Evolutionary conservation across 2,797 vertebrate genomes (phyloP), one percentile per base, ranked within the genome.

Genomic region (Syngnathus rostellatus): DNA sequence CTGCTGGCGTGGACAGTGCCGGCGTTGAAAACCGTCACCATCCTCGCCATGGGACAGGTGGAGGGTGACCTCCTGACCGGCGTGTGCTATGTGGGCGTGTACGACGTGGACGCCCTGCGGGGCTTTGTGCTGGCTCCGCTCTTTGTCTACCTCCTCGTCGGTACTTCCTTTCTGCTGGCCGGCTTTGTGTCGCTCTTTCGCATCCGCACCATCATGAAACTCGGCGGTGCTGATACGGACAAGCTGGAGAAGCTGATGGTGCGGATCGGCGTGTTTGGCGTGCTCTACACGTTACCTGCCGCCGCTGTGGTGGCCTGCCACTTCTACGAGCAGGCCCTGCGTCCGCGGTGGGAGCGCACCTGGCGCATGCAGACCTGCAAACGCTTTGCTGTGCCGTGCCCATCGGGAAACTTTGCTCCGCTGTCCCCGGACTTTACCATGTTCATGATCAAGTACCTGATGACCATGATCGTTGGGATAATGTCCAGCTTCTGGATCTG

Each of bases 401-500:
- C 93, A 0, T 70, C 72, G 0, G 85, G 90, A 72, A 88, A 91
- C 78, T 89, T 91, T 7, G 86, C 91, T 0, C 92, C 91, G 8
- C 88, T 91, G 91, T 92, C 90, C 8, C 95, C 95, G 0, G 93
- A 94, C 88, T 94, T 97, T 85, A 94, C 93, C 0, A 92, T 96
- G 66, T 95, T 96, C 81, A 92, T 97, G 93, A 94, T 97, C 85
- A 97, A 96, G 85, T 95, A 97, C 81, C 88, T 95, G 76, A 95
- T 96, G 95, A 95, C 92, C 82, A 92, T 98, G 92, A 95, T 93
- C 3, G 93, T 93, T 19, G 95, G 95, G n/a, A 93, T 98, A 86
- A 94, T 93, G 0, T 95, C 95, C 0, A 94, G 95, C 45, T 94
- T 96, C 81, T 97, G 95, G 95, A 93, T 98, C 88, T 98, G 95